Percentiles rank a stretch among this genome's conserved stretches.
These are phyloP conservation scores for Eulithis testata DNA, from an alignment of 2,888 invertebrate species.

Conservation along the genomic window DNA sequence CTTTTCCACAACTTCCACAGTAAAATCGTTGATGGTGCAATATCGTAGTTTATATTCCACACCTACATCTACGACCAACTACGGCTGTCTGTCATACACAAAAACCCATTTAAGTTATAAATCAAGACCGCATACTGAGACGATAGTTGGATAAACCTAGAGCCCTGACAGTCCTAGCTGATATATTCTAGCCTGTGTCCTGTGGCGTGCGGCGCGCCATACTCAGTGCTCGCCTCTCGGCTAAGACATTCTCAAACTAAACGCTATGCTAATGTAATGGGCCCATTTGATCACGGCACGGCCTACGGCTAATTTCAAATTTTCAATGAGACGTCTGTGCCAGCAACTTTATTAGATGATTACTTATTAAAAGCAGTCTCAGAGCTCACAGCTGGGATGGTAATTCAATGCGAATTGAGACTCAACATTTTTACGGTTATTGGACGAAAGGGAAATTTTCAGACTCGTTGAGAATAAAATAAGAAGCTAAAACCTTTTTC, in stretches of 20 bases:
- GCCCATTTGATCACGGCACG: slow-evolving; percentile 72
- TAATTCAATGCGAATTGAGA: slow-evolving; percentile 40
- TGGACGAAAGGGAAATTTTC: slow-evolving; percentile 14
- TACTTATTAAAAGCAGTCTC: slow-evolving; percentile 46
- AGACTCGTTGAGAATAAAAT: slow-evolving; percentile 5
- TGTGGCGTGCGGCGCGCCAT: slow-evolving; percentile 62
- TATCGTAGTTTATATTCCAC: too few species aligned
- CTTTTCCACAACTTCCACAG: neutral
- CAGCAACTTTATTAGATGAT: slow-evolving; percentile 70
- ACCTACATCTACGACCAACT: neutral
- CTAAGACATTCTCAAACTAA: slow-evolving; percentile 75
- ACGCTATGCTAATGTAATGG: slow-evolving; percentile 83
- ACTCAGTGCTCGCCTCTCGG: slow-evolving; percentile 52
- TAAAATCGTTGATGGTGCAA: neutral
- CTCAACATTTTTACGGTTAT: slow-evolving; percentile 25
- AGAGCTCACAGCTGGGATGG: slow-evolving; percentile 36
- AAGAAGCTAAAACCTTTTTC: slow-evolving; percentile 12
- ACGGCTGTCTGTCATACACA: neutral
- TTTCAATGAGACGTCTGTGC: slow-evolving; percentile 77
- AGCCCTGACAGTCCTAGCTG: slow-evolving; percentile 23
- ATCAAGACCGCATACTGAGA: slow-evolving; percentile 2
- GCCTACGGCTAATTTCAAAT: slow-evolving; percentile 78
- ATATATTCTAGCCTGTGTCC: slow-evolving; percentile 40
- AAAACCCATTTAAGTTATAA: neutral
- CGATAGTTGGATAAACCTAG: slow-evolving; percentile 6